Conservation (phyloP, 2,797 vertebrate species). For the Microcaecilia unicolor region DNA sequence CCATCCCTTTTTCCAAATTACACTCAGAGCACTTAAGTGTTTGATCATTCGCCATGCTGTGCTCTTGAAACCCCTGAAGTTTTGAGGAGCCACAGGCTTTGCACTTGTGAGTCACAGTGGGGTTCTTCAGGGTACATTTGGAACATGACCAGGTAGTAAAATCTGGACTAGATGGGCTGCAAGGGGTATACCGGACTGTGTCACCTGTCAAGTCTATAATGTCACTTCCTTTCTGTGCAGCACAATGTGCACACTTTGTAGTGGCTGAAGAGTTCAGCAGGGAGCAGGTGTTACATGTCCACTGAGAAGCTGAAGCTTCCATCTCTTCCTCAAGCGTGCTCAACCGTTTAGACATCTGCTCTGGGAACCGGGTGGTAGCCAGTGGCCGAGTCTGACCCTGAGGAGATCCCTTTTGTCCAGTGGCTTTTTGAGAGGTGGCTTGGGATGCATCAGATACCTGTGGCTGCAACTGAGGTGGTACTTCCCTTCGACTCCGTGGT, state of each 20-base stretch:
- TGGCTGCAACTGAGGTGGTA: slow-evolving; percentile 70
- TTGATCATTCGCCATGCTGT: slow-evolving; percentile 7
- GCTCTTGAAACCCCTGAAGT: slow-evolving; percentile 87
- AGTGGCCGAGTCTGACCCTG: slow-evolving; percentile 53
- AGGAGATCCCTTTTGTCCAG: slow-evolving; percentile 45
- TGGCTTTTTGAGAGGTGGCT: slow-evolving; percentile 23
- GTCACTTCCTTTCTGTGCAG: slow-evolving; percentile 52
- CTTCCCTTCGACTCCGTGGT: slow-evolving; percentile 89
- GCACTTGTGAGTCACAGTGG: slow-evolving; percentile 72
- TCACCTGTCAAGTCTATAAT: slow-evolving; percentile 82
- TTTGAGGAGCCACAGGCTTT: slow-evolving; percentile 84
- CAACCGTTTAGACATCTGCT: slow-evolving; percentile 74
- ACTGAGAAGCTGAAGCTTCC: slow-evolving; percentile 37
- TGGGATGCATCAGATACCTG: slow-evolving; percentile 50
- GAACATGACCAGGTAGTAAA: slow-evolving; percentile 91
- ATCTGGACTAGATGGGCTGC: slow-evolving; percentile 88
- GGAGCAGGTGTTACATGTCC: slow-evolving; percentile 75
- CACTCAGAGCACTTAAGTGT: slow-evolving; percentile 57
- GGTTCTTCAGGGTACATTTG: slow-evolving; percentile 88
- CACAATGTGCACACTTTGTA: slow-evolving; percentile 61
- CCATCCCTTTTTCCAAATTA: slow-evolving; percentile 24
- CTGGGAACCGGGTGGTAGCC: slow-evolving; percentile 46
- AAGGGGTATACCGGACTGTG: slow-evolving; percentile 80
- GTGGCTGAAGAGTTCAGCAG: slow-evolving; percentile 43
- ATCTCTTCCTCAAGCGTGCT: slow-evolving; percentile 80